A percentile compares a stretch with the other conserved stretches of the same genome.
These are phyloP conservation scores for Oscheius myriophilus DNA, from an alignment of 2,888 invertebrate genomes.

Conservation along the genomic window DNA sequence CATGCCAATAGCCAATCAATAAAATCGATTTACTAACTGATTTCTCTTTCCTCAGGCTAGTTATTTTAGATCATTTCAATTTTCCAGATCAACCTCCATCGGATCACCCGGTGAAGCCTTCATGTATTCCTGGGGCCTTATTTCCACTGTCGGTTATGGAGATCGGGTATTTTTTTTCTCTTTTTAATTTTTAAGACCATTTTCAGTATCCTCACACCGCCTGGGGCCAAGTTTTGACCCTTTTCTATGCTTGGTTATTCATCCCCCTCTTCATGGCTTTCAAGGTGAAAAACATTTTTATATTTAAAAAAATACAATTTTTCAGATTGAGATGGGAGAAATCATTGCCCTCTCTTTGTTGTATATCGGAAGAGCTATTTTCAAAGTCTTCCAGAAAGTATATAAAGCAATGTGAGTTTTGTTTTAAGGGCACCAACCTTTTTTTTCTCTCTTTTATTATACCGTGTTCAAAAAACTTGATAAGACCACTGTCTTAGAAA, in stretches of 20 bases:
- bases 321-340: slow-evolving; percentile 19
- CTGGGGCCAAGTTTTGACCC: slow-evolving; percentile 11
- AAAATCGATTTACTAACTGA: neutral
- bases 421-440: too few relatives aligned
- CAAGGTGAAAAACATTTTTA: slow-evolving; percentile 10
- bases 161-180: slow-evolving; percentile 1
- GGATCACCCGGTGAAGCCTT: slow-evolving; percentile 14
- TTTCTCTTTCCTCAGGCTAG: neutral
- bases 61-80: neutral
- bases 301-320: neutral
- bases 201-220: slow-evolving; percentile 28
- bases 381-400: slow-evolving; percentile 4
- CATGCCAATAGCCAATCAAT: too few relatives aligned
- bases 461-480: too few relatives aligned
- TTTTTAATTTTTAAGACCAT: neutral
- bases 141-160: slow-evolving; percentile 23
- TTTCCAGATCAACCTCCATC: slow-evolving; percentile 16
- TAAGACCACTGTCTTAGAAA: too few relatives aligned
- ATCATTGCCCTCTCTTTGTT: slow-evolving; percentile 9
- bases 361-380: slow-evolving; percentile 9
- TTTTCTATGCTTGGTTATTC: slow-evolving; percentile 14
- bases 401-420: neutral
- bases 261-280: slow-evolving; percentile 33
- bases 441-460: too few relatives aligned
- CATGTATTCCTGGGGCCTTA: slow-evolving; percentile 20